Evolutionary conservation across 1,140 invertebrate genomes (phyloP), one percentile per base, ranked within the genome.

Genomic region (Araneus ventricosus): DNA sequence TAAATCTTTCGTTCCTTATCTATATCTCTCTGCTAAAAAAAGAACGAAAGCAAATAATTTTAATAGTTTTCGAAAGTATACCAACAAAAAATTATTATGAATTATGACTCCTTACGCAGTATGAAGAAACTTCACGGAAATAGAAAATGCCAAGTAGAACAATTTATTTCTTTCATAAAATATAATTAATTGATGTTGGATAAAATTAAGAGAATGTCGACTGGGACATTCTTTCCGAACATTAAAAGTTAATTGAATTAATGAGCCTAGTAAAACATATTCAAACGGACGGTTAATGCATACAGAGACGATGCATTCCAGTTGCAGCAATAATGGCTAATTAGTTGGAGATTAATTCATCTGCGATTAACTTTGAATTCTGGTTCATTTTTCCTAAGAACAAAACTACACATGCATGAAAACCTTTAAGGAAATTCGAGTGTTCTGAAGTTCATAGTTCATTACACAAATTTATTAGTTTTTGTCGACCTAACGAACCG

Each of bases 391-490:
- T 75, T 37, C 20, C 17, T 34, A 14, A 75, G 30, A 34, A 75
- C 17, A 37, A 75, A 75, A 75, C 70, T 34, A 34, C 3, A 75
- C 70, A 75, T 34, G 70, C 70, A 75, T 34, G 70, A 75, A 75
- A 75, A 34, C 30, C 30, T 75, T 37, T 75, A 75, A 75, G 70
- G 30, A 75, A 75, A 34, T 75, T 75, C 70, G 34, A 75, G 70
- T 75, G 30, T 37, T 34, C 70, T 20, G 30, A 75, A 75, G 17
- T 34, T 75, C 70, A 75, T 75, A 75, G 70, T 75, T 75, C 70
- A 75, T 37, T 75, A 75, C 70, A 75, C 70, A 37, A 20, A 75
- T 75, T 75, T 75, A 75, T 75, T 75, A 75, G 30, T 75, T 75
- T 75, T 75, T 37, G 10, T 75, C 70, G 70, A 30, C 30, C 30